phyloP scores from a whole-genome alignment of 2,797 vertebrate genomes.

The Chanos chanos region DNA sequence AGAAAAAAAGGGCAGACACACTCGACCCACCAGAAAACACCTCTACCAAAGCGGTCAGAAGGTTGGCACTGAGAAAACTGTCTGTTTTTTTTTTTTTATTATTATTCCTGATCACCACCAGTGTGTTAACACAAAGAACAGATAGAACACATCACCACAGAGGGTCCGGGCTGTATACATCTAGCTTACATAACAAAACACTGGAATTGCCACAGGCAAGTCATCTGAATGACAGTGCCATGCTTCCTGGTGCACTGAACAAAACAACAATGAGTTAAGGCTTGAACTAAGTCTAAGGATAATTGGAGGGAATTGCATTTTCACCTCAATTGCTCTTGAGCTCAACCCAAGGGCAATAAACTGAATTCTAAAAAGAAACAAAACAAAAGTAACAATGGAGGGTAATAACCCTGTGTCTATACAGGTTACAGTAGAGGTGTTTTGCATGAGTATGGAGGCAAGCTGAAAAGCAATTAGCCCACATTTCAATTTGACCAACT shows the following conservation, averaged over 20 bases:
- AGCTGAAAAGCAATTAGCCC: not conserved
- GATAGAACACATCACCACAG: no score
- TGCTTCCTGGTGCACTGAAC: conserved; percentile 12
- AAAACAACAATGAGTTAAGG: conserved; percentile 1
- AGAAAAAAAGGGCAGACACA: no score
- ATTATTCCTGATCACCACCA: no score
- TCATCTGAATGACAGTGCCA: conserved; percentile 11
- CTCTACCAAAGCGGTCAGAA: no score
- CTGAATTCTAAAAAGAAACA: conserved; percentile 22
- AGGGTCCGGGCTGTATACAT: not conserved
- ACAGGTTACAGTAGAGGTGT: conserved; percentile 10
- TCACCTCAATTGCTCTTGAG: conserved; percentile 34
- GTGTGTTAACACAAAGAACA: no score
- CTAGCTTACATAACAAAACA: not conserved
- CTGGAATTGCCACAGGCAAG: conserved; percentile 15
- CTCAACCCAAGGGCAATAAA: conserved; percentile 11
- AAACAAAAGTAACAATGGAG: conserved; percentile 20
- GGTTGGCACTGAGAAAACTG: no score
- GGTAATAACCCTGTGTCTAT: conserved; percentile 15
- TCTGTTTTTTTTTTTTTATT: no score
- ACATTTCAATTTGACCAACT: conserved; percentile 19
- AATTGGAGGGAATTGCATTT: conserved; percentile 35
- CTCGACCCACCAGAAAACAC: no score
- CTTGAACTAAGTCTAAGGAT: conserved; percentile 24
- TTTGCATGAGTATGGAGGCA: conserved; percentile 22